Evolutionary conservation across 2,113 vertebrate genomes (phyloP).

Genomic region (Malurus elegans): DNA sequence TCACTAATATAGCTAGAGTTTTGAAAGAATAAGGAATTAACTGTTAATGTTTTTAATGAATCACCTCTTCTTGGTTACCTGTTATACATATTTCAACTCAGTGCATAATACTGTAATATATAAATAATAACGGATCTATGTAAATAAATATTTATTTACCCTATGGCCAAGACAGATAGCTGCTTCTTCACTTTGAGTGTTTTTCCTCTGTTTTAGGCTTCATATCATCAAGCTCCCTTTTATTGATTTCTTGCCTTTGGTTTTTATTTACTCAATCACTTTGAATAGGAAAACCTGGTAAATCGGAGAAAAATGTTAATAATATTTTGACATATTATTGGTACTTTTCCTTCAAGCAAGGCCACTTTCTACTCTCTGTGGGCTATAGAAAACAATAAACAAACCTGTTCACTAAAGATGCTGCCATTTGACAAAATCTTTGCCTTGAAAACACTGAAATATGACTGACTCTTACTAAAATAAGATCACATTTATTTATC

Average conservation of each 20-base stretch:
- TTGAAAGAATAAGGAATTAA: neutral
- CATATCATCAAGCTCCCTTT: neutral
- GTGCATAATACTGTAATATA: neutral
- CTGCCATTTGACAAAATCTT: neutral
- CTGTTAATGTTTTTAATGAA: neutral
- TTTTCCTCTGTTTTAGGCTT: neutral
- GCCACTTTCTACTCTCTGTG: neutral
- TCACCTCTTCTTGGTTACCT: neutral
- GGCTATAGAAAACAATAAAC: neutral
- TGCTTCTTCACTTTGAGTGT: neutral
- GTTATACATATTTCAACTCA: neutral
- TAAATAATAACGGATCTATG: neutral
- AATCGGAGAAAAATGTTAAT: neutral
- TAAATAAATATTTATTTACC: neutral
- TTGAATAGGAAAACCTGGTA: neutral
- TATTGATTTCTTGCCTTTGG: neutral
- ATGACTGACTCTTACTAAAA: conserved; percentile 49
- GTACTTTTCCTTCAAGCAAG: neutral
- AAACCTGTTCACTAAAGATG: neutral
- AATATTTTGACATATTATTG: neutral
- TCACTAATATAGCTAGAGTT: neutral
- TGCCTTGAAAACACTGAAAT: neutral
- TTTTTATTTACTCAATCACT: neutral
- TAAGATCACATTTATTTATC: conserved; percentile 40
- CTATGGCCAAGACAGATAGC: neutral